These are phyloP conservation scores for Chionoecetes opilio DNA, from an alignment of 1,140 invertebrate genomes.

Conservation along the genomic window DNA sequence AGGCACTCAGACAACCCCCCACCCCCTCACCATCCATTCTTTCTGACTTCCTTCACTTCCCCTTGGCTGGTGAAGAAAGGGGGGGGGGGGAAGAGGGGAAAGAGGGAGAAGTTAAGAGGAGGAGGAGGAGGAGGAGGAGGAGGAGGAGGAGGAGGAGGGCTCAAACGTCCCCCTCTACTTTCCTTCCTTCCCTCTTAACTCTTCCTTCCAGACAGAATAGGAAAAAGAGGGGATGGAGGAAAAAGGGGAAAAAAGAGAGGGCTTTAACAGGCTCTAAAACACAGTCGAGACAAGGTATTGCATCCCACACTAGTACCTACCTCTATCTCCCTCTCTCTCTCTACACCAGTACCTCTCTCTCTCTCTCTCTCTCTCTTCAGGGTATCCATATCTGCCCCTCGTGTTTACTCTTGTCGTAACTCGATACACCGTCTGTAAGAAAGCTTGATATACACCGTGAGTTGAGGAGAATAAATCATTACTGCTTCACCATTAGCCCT, in stretches of 20 bases:
- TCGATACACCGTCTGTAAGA: too few relatives aligned
- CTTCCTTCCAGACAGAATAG: not conserved
- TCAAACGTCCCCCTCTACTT: not conserved
- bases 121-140: not conserved
- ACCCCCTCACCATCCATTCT: not conserved
- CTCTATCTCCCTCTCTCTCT: not conserved
- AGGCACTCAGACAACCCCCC: too few relatives aligned
- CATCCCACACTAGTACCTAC: not conserved
- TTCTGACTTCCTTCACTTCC: not conserved
- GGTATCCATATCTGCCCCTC: not conserved
- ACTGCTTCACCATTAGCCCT: too few relatives aligned
- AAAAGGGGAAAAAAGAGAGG: not conserved
- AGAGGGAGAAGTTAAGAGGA: not conserved
- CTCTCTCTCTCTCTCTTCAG: constrained; percentile 12
- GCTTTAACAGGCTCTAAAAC: not conserved
- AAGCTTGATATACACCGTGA: too few relatives aligned
- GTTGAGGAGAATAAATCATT: too few relatives aligned
- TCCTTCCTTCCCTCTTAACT: not conserved
- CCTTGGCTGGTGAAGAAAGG: not conserved
- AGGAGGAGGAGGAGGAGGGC: not conserved
- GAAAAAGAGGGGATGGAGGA: not conserved
- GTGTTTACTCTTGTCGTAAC: not conserved
- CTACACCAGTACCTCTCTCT: not conserved
- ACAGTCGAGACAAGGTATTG: not conserved
- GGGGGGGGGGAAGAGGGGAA: not conserved